Conservation (phyloP, 2,113 vertebrate genomes). For the Thermophis baileyi region DNA sequence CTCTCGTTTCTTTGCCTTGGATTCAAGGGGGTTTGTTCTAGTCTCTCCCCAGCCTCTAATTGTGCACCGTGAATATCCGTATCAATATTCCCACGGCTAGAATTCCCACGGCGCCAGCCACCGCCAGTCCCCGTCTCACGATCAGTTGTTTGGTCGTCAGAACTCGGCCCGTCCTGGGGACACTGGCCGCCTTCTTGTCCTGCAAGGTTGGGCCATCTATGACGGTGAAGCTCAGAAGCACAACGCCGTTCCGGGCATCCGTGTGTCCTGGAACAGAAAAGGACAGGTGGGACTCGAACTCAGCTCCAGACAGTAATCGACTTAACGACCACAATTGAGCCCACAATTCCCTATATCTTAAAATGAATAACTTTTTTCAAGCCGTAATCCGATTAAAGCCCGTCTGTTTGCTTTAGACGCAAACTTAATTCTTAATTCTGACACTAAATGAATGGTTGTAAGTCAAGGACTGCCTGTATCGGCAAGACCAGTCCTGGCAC, state of each 20-base stretch:
- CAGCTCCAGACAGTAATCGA: background rate
- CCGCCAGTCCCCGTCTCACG: background rate
- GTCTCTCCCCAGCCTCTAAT: background rate
- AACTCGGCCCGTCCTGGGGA: rapidly evolving
- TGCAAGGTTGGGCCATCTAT: rapidly evolving
- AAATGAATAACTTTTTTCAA: background rate
- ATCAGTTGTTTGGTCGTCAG: slow-evolving; percentile 37
- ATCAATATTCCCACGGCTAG: background rate
- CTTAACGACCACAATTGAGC: background rate
- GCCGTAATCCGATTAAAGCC: background rate
- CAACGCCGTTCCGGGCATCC: background rate
- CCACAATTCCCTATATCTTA: background rate
- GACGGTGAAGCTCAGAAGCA: slow-evolving; percentile 41
- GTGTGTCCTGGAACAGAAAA: slow-evolving; percentile 42
- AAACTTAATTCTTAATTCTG: too few species aligned
- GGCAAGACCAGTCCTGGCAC: rapidly evolving
- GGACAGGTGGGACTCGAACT: background rate
- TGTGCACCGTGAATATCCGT: slow-evolving; percentile 25
- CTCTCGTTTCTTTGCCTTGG: background rate
- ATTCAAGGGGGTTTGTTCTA: background rate
- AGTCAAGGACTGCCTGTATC: too few species aligned
- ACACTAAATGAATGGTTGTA: too few species aligned
- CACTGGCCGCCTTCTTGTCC: rapidly evolving
- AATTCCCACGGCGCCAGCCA: rapidly evolving
- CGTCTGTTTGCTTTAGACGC: background rate